Conservation (phyloP, 2,113 vertebrate species). For the Nettapus auritus region DNA sequence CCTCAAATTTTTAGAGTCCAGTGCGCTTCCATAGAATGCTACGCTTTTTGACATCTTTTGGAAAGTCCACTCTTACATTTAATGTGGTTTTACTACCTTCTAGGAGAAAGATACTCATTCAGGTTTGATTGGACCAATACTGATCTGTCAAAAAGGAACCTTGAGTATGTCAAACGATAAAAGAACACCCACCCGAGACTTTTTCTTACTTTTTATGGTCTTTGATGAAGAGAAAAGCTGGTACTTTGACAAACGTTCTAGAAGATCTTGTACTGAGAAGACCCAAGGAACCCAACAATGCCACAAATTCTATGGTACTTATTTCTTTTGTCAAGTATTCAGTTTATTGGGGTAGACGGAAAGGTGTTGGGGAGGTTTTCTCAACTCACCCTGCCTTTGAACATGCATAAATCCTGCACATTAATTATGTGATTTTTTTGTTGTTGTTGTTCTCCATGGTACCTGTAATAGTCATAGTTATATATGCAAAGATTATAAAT, state of each 20-base stretch:
- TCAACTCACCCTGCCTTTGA: not conserved
- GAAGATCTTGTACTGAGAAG: slow-evolving; percentile 64
- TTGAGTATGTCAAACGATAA: slow-evolving; percentile 61
- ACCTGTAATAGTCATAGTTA: not conserved
- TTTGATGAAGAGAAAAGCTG: slow-evolving; percentile 97
- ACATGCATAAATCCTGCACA: rapidly evolving
- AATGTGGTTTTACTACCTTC: slow-evolving; percentile 26
- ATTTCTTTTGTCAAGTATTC: not conserved
- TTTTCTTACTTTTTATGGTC: slow-evolving; percentile 91
- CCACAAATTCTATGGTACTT: slow-evolving; percentile 87
- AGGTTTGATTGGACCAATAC: slow-evolving; percentile 91
- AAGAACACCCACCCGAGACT: slow-evolving; percentile 76
- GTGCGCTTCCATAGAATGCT: not conserved
- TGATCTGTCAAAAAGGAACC: slow-evolving; percentile 88
- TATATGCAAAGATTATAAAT: not conserved
- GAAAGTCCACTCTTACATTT: not conserved
- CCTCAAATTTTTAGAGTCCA: not conserved
- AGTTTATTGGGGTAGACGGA: not conserved
- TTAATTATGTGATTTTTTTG: not conserved
- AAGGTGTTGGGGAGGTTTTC: not conserved
- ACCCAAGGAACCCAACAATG: slow-evolving; percentile 65
- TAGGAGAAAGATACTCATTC: slow-evolving; percentile 93
- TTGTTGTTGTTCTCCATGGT: not conserved
- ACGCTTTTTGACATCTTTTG: not conserved
- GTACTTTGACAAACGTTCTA: slow-evolving; percentile 84